Base-by-base conservation (phyloP, 1,140 invertebrate species). In the Trichonephila clavata region DNA sequence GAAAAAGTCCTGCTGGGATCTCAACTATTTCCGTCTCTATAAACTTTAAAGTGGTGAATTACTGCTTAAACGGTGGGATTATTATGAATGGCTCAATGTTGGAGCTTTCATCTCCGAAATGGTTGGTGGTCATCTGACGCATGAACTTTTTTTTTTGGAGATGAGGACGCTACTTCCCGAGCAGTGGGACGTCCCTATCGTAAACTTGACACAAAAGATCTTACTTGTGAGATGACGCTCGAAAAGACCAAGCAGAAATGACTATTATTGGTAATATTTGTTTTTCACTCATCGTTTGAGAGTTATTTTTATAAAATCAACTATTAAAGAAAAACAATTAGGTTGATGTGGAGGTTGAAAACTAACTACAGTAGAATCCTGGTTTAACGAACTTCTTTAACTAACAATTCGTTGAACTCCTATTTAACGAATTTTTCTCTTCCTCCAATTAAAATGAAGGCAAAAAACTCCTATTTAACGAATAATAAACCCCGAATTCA, bases 61-160 rank as follows among this genome's bases (percentile, higher is more conserved):
- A 92, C 90, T 84, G 90, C 90, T 59, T 92, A 86, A 92, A 92
- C 81, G 90, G 39, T 59, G 81, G 81, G 90, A 86, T 86, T 92
- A 92, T 86, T 61, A 68, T 86, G 16, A 92, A 92, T 92, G 61
- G 60, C 43, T 86, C 59, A 92, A 92, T 43, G 81, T 81, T 21
- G 60, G 60, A 32, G 20, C 6, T 43, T 68, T 20, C 39, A 50
- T 24, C 13, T 24, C 18, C 18, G 59, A 63, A 4, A 39, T 86
- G 84, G 61, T 27, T 60, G 27, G 27, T 86, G 86, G 86, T 88
- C 86, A 88, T 21, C 86, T 71, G 27, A 86, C 20, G 84, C 57
- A 32, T 86, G 5, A 14, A n/a, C 14, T 86, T 14, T 3, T 61
- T n/a, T 43, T 61, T 2, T 39, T 60, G 86, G 43, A 10, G 39